Conservation (phyloP, 2,113 vertebrate genomes). For the Oncorhynchus masou region DNA sequence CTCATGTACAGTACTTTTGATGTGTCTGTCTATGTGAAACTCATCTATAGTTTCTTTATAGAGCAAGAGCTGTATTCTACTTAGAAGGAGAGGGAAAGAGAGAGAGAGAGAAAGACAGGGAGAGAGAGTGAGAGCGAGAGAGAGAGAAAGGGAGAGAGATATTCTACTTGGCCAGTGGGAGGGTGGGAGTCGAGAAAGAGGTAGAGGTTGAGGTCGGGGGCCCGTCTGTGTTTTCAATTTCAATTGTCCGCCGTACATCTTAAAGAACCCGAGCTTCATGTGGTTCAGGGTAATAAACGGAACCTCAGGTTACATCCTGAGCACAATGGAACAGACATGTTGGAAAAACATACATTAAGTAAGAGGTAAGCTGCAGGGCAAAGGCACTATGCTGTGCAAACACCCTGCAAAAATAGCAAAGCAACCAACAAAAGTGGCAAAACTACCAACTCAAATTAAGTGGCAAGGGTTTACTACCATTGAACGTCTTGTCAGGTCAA, state of each 20-base stretch:
- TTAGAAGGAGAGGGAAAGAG: conserved; percentile 37
- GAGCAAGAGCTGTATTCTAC: conserved; percentile 51
- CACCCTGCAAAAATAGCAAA: neutral
- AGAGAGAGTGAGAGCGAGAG: conserved; percentile 19
- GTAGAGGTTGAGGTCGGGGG: conserved; percentile 2
- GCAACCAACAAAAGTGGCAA: neutral
- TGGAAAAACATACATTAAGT: conserved; percentile 31
- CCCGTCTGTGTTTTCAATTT: conserved; percentile 59
- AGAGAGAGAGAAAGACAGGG: conserved; percentile 28
- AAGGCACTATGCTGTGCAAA: conserved; percentile 4
- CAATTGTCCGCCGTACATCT: conserved; percentile 53
- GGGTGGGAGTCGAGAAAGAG: conserved; percentile 35
- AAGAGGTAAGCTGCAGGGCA: conserved; percentile 5
- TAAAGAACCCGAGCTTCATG: conserved; percentile 46
- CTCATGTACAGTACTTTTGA: conserved; percentile 5
- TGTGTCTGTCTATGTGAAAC: conserved; percentile 48
- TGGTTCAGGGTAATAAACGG: conserved; percentile 54
- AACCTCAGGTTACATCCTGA: conserved; percentile 47
- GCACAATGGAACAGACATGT: conserved; percentile 28
- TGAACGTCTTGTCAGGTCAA: neutral
- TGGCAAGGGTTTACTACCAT: conserved; percentile 10
- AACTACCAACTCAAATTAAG: neutral
- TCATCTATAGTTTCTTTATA: conserved; percentile 37
- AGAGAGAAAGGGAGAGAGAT: conserved; percentile 25
- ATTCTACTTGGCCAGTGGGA: conserved; percentile 52